phyloP scores from a whole-genome alignment of 1,140 invertebrate genomes.

The Camponotus pennsylvanicus region DNA sequence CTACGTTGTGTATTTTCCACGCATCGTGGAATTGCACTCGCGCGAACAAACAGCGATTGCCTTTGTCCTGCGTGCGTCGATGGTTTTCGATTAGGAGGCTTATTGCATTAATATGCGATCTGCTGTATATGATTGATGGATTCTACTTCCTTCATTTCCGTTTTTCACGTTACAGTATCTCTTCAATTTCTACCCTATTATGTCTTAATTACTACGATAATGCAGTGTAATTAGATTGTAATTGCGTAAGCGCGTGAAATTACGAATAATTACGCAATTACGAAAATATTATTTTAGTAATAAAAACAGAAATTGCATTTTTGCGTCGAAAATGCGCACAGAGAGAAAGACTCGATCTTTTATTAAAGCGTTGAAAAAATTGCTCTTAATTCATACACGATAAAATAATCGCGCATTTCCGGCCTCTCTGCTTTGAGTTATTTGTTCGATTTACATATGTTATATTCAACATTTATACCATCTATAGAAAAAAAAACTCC shows the following conservation, averaged over 20 bases:
- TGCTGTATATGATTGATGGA: not conserved
- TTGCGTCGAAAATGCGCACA: not conserved
- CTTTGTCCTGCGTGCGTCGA: not conserved
- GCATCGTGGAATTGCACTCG: slow-evolving; percentile 38
- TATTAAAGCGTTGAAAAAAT: not conserved
- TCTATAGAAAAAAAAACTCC: not conserved
- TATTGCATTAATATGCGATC: slow-evolving; percentile 13
- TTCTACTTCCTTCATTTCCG: slow-evolving; percentile 22
- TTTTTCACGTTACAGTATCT: not conserved
- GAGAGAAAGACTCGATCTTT: not conserved
- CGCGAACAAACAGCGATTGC: slow-evolving; percentile 25
- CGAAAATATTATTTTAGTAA: not conserved
- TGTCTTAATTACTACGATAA: slow-evolving; percentile 36
- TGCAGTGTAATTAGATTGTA: slow-evolving; percentile 28
- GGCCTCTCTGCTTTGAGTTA: slow-evolving; percentile 11
- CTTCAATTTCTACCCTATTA: slow-evolving; percentile 1
- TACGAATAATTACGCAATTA: not conserved
- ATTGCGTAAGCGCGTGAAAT: slow-evolving; percentile 14
- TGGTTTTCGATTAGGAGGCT: slow-evolving; percentile 12
- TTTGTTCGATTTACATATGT: not conserved
- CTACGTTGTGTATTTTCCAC: not conserved
- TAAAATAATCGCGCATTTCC: not conserved
- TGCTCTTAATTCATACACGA: not conserved
- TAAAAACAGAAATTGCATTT: not conserved
- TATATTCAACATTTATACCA: not conserved